phyloP scores from a whole-genome alignment of 2,797 vertebrate species.

The Typhlichthys subterraneus region DNA sequence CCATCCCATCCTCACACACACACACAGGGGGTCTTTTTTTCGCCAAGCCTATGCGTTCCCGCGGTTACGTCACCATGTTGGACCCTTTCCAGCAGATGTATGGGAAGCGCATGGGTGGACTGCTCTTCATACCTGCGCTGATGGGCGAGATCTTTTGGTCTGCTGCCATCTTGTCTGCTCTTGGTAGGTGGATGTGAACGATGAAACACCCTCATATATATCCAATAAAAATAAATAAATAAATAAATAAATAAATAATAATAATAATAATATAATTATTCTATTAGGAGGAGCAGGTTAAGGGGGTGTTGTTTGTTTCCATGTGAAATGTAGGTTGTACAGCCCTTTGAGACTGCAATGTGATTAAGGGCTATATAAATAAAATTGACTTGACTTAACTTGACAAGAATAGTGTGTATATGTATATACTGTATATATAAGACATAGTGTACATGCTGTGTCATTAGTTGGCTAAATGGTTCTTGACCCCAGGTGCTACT shows the following conservation, averaged over 20 bases:
- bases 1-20: slow-evolving; percentile 13
- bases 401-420: too few species aligned
- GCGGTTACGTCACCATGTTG: slow-evolving; percentile 97
- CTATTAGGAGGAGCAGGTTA: too few species aligned
- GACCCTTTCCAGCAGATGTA: slow-evolving; percentile 97
- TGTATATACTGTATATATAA: background rate
- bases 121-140: slow-evolving; percentile 95
- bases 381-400: too few species aligned
- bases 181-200: slow-evolving; percentile 79
- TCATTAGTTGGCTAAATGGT: background rate
- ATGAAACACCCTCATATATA: too few species aligned
- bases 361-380: too few species aligned
- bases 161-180: slow-evolving; percentile 93
- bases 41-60: slow-evolving; percentile 96
- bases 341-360: too few species aligned
- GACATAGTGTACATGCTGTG: background rate
- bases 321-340: too few species aligned
- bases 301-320: too few species aligned
- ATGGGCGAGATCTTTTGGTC: slow-evolving; percentile 99
- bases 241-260: too few species aligned
- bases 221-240: too few species aligned
- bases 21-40: slow-evolving; percentile 95
- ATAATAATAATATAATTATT: too few species aligned
- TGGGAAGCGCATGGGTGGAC: slow-evolving; percentile 95
- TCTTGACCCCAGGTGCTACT: slow-evolving; percentile 83